Percentiles rank a stretch among this genome's conserved stretches.
Evolutionary conservation across 2,113 vertebrate genomes (phyloP).

Genomic region (Thalassarche chlororhynchos): DNA sequence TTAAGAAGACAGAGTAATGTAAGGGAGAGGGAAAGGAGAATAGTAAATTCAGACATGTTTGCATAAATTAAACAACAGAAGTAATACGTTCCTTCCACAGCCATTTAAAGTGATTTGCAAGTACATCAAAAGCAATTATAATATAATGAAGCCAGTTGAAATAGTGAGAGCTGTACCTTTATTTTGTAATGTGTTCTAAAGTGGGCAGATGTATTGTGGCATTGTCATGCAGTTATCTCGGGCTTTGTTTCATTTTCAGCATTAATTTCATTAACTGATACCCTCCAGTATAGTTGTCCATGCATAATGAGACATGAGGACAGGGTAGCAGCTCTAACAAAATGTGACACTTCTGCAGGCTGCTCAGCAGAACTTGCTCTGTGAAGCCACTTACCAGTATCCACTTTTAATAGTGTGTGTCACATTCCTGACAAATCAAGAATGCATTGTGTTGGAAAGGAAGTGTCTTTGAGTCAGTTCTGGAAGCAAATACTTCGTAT

Average conservation of each 20-base stretch:
- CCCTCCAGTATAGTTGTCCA: not conserved
- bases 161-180: not conserved
- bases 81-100: not conserved
- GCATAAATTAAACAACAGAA: not conserved
- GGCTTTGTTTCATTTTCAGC: conserved; percentile 5
- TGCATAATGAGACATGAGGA: not conserved
- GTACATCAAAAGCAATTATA: not conserved
- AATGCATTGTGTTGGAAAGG: conserved; percentile 1
- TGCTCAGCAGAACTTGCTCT: not conserved
- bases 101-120: not conserved
- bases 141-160: not conserved
- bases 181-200: not conserved
- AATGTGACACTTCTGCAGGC: conserved; percentile 13
- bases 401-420: conserved; percentile 24
- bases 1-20: not conserved
- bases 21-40: not conserved
- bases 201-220: not conserved
- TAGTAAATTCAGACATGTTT: not conserved
- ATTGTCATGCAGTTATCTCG: not conserved
- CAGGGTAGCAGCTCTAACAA: conserved; percentile 16
- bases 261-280: conserved; percentile 9
- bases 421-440: conserved; percentile 35
- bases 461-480: not conserved
- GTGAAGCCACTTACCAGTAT: not conserved
- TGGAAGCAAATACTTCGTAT: not conserved